A percentile compares a stretch with the other conserved stretches of the same genome.
phyloP scores from a whole-genome alignment of 2,797 vertebrate genomes.

The Anisognathus igniventris region DNA sequence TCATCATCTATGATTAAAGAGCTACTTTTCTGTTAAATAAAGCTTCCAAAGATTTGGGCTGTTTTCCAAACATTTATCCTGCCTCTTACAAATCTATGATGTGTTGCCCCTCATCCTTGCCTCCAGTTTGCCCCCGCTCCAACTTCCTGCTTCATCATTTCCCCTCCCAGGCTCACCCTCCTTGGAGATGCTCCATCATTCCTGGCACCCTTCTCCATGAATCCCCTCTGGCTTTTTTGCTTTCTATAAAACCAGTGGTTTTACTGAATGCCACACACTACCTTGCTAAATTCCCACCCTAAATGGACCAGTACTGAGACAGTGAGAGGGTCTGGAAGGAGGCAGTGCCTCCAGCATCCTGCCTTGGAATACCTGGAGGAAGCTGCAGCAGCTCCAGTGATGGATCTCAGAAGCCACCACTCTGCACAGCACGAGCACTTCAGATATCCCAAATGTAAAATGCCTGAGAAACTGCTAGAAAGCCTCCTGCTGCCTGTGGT shows the following conservation, averaged over 20 bases:
- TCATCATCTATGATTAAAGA: neutral
- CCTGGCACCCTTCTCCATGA: neutral
- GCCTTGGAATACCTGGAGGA: neutral
- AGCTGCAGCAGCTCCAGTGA: neutral
- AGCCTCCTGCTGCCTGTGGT: neutral
- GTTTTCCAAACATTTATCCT: neutral
- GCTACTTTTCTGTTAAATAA: neutral
- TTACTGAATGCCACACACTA: neutral
- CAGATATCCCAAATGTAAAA: neutral
- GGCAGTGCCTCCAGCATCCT: neutral
- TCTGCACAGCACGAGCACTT: neutral
- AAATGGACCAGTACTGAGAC: neutral
- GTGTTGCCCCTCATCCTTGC: neutral
- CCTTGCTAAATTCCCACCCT: neutral
- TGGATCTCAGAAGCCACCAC: neutral
- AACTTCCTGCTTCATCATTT: neutral
- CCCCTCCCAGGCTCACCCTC: neutral
- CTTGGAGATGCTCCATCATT: neutral
- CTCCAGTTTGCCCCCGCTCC: neutral
- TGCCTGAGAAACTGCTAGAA: constrained; percentile 52
- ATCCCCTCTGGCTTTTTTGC: neutral
- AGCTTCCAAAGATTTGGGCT: neutral
- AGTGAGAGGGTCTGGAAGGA: neutral
- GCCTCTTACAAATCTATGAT: neutral
- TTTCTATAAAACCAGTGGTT: neutral